Evolutionary conservation across 1,140 invertebrate genomes (phyloP).

Genomic region (Tetraneura akinire): DNA sequence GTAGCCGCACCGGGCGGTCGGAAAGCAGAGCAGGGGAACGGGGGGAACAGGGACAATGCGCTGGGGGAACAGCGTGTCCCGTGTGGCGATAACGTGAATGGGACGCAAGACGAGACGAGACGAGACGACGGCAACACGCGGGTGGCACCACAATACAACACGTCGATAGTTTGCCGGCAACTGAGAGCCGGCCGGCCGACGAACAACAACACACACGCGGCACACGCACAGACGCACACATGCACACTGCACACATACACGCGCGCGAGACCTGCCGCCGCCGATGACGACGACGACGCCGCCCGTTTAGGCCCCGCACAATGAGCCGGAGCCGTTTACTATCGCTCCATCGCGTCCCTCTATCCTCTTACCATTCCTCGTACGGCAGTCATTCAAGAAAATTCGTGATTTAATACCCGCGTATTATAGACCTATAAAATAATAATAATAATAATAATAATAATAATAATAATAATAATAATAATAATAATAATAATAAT

Average conservation of each 20-base stretch:
- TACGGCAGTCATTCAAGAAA: too few relatives aligned
- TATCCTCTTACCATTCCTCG: too few relatives aligned
- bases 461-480: too few relatives aligned
- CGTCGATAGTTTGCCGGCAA: conserved; percentile 51
- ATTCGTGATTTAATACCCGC: too few relatives aligned
- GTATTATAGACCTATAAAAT: too few relatives aligned
- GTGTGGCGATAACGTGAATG: too few relatives aligned
- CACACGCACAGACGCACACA: background rate
- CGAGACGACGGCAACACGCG: background rate
- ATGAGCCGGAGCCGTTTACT: background rate
- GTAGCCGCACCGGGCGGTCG: too few relatives aligned
- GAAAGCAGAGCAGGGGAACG: background rate
- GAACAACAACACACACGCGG: conserved; percentile 20
- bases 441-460: too few relatives aligned
- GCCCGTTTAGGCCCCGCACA: background rate
- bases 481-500: too few relatives aligned
- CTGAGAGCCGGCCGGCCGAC: conserved; percentile 18
- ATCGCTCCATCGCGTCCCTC: too few relatives aligned
- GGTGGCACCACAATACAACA: conserved; percentile 38
- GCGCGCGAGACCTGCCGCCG: conserved; percentile 12
- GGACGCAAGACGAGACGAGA: background rate
- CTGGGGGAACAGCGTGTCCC: background rate
- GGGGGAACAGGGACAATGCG: background rate
- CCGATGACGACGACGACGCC: conserved; percentile 7
- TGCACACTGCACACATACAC: background rate